Evolutionary conservation across 2,113 vertebrate genomes (phyloP), one percentile per base, ranked within the genome.

Genomic region (Xenopus borealis): DNA sequence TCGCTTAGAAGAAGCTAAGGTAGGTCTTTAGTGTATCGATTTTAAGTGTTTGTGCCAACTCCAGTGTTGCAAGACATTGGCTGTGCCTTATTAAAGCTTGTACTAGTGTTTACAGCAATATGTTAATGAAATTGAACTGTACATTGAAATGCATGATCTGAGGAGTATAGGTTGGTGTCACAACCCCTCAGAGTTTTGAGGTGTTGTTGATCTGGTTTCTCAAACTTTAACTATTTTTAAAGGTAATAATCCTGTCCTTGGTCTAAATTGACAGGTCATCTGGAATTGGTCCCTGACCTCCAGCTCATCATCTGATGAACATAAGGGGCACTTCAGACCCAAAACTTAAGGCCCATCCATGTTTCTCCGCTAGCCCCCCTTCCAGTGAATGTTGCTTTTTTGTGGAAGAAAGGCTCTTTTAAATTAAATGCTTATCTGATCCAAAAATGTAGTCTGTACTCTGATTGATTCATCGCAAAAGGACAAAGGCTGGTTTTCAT

Each of bases 1-100:
- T 86, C 97, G 97, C 89, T 96, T 99, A 94, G 97, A 99, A 93
- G 97, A 99, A 93, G 97, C 97, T 82, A 99, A 99, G 97, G 97
- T 99, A 98, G 86, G 95, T 95, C 85, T 87, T 85, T 88, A 84
- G 82, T 89, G 89, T 81, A 16, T 12, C 55, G 67, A 23, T 44
- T 7, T 70, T 45, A n/a, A 40, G 17, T 67, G 80, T 87, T 83
- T 89, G 88, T 89, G 80, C 85, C 85, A 87, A 89, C 85, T 78
- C 84, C 89, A 85, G 89, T 50, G 47, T 13, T 50, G 11, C 47
- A 12, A 50, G 5, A 50, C 47, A n/a, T 2, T 88, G 87, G 80
- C 84, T 86, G 86, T 89, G 82, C 88, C 82, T 83, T 88, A 89
- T 87, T 84, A 87, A 87, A 80, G 82, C 82, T 82, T 27, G 85